phyloP scores from a whole-genome alignment of 2,797 vertebrate species.

The Phoebastria nigripes region DNA sequence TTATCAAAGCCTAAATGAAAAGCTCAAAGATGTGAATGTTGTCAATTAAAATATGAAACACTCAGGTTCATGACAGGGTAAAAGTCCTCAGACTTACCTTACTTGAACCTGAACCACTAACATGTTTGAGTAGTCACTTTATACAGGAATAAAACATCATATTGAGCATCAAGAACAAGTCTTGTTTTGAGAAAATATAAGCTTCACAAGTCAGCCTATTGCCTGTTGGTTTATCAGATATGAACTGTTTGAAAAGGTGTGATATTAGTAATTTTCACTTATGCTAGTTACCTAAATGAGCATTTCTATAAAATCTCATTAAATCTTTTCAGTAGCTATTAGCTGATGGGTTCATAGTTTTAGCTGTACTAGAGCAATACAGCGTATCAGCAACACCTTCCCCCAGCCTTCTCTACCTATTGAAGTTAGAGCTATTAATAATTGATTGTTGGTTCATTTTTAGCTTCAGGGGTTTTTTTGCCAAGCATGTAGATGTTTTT shows the following conservation, averaged over 20 bases:
- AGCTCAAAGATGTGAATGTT: conserved; percentile 78
- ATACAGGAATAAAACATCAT: not conserved
- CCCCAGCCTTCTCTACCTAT: not conserved
- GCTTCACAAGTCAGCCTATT: conserved; percentile 11
- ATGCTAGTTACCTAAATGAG: not conserved
- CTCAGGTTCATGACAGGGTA: conserved; percentile 69
- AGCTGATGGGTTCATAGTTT: not conserved
- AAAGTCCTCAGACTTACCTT: conserved; percentile 67
- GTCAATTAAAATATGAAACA: conserved; percentile 82
- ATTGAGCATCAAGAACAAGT: not conserved
- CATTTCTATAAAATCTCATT: not conserved
- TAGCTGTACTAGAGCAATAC: not conserved
- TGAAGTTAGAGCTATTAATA: not conserved
- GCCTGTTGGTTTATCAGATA: not conserved
- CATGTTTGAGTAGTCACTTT: conserved; percentile 9
- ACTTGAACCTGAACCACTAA: conserved; percentile 43
- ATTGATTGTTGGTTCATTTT: not conserved
- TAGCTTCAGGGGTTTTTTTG: accelerated
- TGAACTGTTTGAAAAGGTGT: not conserved
- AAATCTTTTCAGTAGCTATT: not conserved
- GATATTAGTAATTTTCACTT: conserved; percentile 1
- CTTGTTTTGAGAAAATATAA: conserved; percentile 32
- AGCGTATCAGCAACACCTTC: not conserved
- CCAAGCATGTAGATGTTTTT: not conserved
- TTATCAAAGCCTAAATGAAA: conserved; percentile 80